Conservation (phyloP, 2,888 invertebrate genomes). For the Drosophila neonasuta region DNA sequence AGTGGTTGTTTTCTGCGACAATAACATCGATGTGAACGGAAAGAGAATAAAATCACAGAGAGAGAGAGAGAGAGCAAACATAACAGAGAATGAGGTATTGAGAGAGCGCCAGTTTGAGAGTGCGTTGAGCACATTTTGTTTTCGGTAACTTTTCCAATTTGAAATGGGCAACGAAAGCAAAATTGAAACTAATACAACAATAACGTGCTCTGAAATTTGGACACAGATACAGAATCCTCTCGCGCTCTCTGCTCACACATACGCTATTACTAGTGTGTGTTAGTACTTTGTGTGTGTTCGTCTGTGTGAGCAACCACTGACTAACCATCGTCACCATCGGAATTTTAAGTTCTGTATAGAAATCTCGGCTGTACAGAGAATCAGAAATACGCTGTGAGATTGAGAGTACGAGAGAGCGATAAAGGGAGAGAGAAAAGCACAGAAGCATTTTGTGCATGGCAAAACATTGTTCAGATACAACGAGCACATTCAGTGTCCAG, state of each 20-base stretch:
- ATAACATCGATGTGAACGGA: conserved; percentile 4
- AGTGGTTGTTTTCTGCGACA: conserved; percentile 68
- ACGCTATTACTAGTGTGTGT: neutral
- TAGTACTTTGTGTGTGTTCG: conserved; percentile 1
- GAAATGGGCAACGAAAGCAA: conserved; percentile 62
- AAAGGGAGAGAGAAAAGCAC: conserved; percentile 3
- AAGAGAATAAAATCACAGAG: conserved; percentile 2
- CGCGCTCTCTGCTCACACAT: neutral
- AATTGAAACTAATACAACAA: conserved; percentile 50
- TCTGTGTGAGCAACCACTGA: conserved; percentile 61
- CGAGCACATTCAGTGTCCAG: conserved; percentile 58
- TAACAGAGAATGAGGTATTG: neutral
- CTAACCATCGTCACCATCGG: conserved; percentile 62
- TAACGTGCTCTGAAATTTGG: conserved; percentile 2
- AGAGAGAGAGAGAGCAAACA: conserved; percentile 2
- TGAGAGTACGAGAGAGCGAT: conserved; percentile 9
- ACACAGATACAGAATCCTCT: conserved; percentile 44
- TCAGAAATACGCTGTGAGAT: neutral
- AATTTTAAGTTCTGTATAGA: conserved; percentile 67
- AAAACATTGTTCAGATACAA: conserved; percentile 58
- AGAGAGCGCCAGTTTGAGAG: conserved; percentile 25
- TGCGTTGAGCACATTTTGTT: conserved; percentile 9
- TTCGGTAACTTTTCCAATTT: conserved; percentile 35
- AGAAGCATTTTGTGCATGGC: conserved; percentile 28
- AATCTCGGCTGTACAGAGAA: conserved; percentile 53